Conservation (phyloP, 1,140 invertebrate species). For the Aphidius ervi region DNA sequence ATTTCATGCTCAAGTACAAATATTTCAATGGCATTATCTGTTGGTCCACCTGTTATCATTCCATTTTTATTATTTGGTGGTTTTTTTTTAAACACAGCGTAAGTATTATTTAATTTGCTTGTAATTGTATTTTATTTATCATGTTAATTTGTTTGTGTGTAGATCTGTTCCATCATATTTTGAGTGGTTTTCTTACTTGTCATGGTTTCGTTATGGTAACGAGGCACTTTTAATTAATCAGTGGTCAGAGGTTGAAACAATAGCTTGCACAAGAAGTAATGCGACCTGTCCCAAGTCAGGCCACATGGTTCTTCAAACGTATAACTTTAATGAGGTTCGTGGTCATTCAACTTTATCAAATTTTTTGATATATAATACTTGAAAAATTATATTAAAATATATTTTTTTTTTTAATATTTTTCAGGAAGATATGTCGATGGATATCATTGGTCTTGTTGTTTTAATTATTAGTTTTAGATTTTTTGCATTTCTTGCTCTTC, state of each 20-base stretch:
- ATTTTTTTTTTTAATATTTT: conserved; percentile 24
- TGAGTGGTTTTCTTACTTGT: conserved; percentile 86
- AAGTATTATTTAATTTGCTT: conserved; percentile 43
- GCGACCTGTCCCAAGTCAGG: conserved; percentile 73
- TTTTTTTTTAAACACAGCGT: conserved; percentile 90
- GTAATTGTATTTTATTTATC: conserved; percentile 6
- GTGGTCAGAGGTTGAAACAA: conserved; percentile 73
- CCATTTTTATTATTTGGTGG: conserved; percentile 93
- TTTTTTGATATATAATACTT: conserved; percentile 7
- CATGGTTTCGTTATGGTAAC: conserved; percentile 94
- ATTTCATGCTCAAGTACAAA: conserved; percentile 80
- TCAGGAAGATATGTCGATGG: conserved; percentile 66
- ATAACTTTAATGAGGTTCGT: conserved; percentile 72
- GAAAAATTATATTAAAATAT: not conserved
- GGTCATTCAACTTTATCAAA: conserved; percentile 1
- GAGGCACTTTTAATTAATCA: conserved; percentile 92
- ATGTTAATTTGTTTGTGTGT: conserved; percentile 1
- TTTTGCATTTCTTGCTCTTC: conserved; percentile 70
- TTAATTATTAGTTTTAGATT: conserved; percentile 75
- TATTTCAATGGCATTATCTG: conserved; percentile 79
- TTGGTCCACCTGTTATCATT: conserved; percentile 86
- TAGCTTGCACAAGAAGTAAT: conserved; percentile 68
- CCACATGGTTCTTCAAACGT: conserved; percentile 70
- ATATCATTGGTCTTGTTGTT: conserved; percentile 65
- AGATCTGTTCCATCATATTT: conserved; percentile 86